These are phyloP conservation scores for Pyralis farinalis DNA, from an alignment of 2,888 invertebrate species.

Conservation along the genomic window DNA sequence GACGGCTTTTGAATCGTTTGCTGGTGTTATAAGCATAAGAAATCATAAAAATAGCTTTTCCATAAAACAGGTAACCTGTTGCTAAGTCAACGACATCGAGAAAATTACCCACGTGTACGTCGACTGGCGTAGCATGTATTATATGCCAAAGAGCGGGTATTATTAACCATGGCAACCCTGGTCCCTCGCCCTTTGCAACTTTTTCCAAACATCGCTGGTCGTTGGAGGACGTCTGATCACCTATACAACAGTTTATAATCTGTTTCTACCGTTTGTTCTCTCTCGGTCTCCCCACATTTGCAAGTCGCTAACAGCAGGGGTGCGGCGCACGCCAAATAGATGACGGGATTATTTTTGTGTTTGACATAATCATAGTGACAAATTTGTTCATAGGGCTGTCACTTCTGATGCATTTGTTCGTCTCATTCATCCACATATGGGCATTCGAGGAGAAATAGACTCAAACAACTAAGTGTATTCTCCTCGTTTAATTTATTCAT, in stretches of 20 bases:
- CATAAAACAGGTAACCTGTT: conserved; percentile 54
- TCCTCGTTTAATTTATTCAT: no score
- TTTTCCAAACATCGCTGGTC: conserved; percentile 66
- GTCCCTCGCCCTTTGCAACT: conserved; percentile 55
- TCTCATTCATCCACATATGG: no score
- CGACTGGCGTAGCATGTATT: conserved; percentile 43
- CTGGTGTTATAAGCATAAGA: conserved; percentile 37
- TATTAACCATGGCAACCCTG: conserved; percentile 74
- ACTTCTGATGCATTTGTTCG: conserved; percentile 53
- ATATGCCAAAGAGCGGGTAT: conserved; percentile 46
- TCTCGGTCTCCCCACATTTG: conserved; percentile 63
- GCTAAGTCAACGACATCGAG: conserved; percentile 49
- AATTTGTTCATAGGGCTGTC: conserved; percentile 73
- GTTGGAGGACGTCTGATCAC: conserved; percentile 70
- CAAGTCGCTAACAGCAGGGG: conserved; percentile 67
- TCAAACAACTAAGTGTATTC: no score
- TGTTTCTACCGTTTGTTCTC: conserved; percentile 48
- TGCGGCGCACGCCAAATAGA: conserved; percentile 72
- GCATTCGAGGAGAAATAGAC: no score
- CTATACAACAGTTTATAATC: conserved; percentile 73
- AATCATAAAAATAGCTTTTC: conserved; percentile 49
- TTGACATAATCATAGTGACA: conserved; percentile 81
- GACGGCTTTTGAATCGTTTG: conserved; percentile 37
- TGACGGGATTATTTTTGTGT: conserved; percentile 80
- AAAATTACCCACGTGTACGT: conserved; percentile 34